Conservation (phyloP, 2,797 vertebrate genomes). For the Danio kyathit region DNA sequence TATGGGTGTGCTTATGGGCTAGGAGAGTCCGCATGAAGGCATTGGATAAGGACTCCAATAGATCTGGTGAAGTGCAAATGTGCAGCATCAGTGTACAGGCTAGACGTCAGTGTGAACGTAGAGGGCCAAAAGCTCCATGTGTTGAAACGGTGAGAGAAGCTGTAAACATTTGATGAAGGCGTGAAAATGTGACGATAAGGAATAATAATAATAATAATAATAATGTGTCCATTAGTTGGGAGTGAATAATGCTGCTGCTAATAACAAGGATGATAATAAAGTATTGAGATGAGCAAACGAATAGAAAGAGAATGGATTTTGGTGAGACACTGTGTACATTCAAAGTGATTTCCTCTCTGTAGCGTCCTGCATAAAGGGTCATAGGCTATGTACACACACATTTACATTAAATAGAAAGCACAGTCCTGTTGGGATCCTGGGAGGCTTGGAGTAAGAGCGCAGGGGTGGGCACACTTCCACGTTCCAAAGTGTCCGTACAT, state of each 20-base stretch:
- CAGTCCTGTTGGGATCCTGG: constrained; percentile 27
- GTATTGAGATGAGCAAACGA: neutral
- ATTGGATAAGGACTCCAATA: too few relatives aligned
- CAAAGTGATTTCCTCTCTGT: constrained; percentile 58
- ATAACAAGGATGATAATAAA: too few relatives aligned
- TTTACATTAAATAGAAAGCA: constrained; percentile 82
- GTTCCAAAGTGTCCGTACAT: constrained; percentile 14
- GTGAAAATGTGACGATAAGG: constrained; percentile 44
- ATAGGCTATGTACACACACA: constrained; percentile 77
- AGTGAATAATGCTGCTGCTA: too few relatives aligned
- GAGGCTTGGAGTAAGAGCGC: neutral
- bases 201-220: too few relatives aligned
- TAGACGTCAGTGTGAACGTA: too few relatives aligned
- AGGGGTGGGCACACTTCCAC: constrained; percentile 1
- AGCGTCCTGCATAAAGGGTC: constrained; percentile 57
- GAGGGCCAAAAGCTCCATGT: constrained; percentile 62
- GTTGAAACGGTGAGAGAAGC: constrained; percentile 54
- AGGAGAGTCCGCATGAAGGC: too few relatives aligned
- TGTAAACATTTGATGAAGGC: constrained; percentile 70
- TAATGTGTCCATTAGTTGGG: too few relatives aligned
- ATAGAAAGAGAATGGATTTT: constrained; percentile 27
- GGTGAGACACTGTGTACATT: constrained; percentile 70
- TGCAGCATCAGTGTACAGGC: too few relatives aligned
- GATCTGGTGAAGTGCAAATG: too few relatives aligned
- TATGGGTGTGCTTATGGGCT: too few relatives aligned